phyloP scores from a whole-genome alignment of 2,113 vertebrate species.

The Tetrax tetrax region DNA sequence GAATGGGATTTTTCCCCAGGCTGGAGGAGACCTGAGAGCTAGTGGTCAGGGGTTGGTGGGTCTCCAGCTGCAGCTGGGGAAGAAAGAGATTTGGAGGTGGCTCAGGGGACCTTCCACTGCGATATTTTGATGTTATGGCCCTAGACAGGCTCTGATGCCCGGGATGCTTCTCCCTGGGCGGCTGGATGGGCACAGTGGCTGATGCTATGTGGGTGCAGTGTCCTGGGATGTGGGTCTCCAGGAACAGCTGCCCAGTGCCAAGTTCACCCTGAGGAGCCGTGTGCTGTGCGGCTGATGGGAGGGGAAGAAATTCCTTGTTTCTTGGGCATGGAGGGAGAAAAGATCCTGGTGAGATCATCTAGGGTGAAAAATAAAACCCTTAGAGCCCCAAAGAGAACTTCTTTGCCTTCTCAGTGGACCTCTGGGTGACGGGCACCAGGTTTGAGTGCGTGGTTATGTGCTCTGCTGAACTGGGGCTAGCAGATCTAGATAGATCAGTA shows the following conservation, averaged over 20 bases:
- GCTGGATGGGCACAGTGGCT: not conserved
- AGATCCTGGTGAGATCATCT: not conserved
- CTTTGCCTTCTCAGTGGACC: not conserved
- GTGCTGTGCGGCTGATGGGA: not conserved
- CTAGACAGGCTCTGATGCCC: not conserved
- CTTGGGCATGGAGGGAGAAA: not conserved
- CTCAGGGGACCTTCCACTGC: fast-evolving
- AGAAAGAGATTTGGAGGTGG: not conserved
- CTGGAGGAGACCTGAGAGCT: not conserved
- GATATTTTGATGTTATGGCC: not conserved
- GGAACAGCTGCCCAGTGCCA: not conserved
- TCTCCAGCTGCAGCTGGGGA: not conserved
- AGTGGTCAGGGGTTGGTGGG: not conserved
- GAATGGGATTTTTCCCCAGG: not conserved
- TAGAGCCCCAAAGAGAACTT: not conserved
- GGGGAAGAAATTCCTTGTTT: not conserved
- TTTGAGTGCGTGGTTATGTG: not conserved
- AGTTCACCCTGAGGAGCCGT: not conserved
- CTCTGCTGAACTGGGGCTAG: not conserved
- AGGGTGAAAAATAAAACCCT: not conserved
- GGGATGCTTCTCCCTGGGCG: not conserved
- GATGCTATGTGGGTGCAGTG: no score
- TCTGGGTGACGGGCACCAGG: not conserved
- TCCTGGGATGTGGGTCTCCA: not conserved
- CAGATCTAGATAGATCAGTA: no score